Conservation (phyloP, 2,113 vertebrate species). For the Gopherus flavomarginatus region DNA sequence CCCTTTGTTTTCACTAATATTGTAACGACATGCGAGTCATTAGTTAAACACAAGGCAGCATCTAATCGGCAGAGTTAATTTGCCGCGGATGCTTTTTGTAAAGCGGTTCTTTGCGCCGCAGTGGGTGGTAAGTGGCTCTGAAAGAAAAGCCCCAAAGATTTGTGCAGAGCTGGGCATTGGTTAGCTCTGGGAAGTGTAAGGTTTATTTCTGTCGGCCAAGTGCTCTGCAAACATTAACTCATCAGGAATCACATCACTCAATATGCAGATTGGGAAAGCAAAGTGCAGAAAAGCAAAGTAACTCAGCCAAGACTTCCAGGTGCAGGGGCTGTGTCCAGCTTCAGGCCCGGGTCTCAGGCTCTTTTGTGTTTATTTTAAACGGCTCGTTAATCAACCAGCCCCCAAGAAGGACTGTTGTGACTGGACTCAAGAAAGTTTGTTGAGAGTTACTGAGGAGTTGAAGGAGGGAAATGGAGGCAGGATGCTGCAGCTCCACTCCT, state of each 20-base stretch:
- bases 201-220: not conserved
- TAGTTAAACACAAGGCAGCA: accelerated
- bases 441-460: not conserved
- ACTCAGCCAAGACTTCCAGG: not conserved
- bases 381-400: not conserved
- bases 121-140: not conserved
- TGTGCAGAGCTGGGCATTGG: not conserved
- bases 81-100: not conserved
- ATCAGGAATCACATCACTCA: not conserved
- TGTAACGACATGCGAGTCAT: not conserved
- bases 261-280: not conserved
- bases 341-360: not conserved
- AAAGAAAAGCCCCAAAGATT: not conserved
- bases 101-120: not conserved
- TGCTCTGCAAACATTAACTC: not conserved
- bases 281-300: not conserved
- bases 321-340: too few species aligned
- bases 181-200: not conserved
- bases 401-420: not conserved
- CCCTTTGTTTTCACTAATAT: not conserved
- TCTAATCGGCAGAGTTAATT: accelerated
- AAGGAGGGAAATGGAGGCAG: not conserved
- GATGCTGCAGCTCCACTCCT: too few species aligned
- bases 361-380: not conserved
- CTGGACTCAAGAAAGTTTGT: not conserved